phyloP scores from a whole-genome alignment of 2,888 invertebrate species.

The Monochamus alternatus region DNA sequence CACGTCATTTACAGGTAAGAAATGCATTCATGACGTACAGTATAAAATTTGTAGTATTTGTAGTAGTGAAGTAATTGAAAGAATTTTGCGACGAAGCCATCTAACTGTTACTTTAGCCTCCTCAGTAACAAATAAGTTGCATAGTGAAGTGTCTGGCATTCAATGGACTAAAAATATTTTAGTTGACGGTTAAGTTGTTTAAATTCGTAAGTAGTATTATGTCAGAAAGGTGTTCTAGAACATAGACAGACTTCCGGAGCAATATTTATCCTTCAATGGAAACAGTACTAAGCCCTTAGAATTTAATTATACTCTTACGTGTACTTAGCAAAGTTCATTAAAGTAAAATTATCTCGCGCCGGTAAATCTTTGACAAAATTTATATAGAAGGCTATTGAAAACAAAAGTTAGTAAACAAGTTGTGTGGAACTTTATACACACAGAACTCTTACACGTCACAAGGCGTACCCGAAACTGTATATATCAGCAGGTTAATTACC shows the following conservation, averaged over 20 bases:
- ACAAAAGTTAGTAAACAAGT: conserved; percentile 26
- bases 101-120: no score
- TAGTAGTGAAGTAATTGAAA: no score
- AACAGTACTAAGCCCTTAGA: conserved; percentile 3
- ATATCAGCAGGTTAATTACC: conserved; percentile 28
- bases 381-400: conserved; percentile 17
- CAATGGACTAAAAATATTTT: no score
- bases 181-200: no score
- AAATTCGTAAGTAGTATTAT: no score
- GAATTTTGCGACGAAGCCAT: no score
- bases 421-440: conserved; percentile 13
- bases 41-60: no score
- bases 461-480: conserved; percentile 15
- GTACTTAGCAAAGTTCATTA: conserved; percentile 20
- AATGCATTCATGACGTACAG: no score
- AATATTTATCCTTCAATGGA: conserved; percentile 2
- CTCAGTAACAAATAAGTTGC: no score
- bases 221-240: no score
- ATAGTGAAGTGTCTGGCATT: no score
- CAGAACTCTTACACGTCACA: conserved; percentile 20
- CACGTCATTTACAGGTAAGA: no score
- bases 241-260: neutral
- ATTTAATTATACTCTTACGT: conserved; percentile 22
- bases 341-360: conserved; percentile 16
- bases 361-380: conserved; percentile 24